These are phyloP conservation scores for Saturnia japonica DNA, from an alignment of 2,888 invertebrate genomes.

Conservation along the genomic window DNA sequence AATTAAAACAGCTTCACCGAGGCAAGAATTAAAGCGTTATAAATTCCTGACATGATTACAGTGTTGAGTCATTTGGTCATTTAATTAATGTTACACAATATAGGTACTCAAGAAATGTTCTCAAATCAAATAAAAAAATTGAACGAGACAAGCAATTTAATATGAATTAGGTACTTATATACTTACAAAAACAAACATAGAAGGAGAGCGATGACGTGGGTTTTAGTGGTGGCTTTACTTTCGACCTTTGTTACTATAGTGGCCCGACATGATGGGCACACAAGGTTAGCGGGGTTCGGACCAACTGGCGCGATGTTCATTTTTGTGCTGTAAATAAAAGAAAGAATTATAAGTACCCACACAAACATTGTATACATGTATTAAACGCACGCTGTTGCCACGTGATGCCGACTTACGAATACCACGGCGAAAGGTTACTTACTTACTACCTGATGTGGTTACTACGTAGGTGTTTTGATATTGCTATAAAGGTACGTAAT, in stretches of 20 bases:
- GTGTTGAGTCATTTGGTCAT: neutral
- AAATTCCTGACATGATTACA: neutral
- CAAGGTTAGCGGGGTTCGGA: slow-evolving; percentile 58
- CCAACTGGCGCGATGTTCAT: slow-evolving; percentile 48
- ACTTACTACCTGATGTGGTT: too few relatives aligned
- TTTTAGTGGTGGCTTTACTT: slow-evolving; percentile 66
- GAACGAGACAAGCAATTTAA: neutral
- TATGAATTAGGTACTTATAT: slow-evolving; percentile 5
- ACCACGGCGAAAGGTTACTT: neutral
- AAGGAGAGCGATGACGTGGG: slow-evolving; percentile 73
- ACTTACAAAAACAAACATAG: slow-evolving; percentile 57
- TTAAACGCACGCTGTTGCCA: neutral
- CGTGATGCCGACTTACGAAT: neutral
- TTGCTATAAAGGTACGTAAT: too few relatives aligned
- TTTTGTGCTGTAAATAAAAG: neutral
- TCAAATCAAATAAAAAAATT: neutral
- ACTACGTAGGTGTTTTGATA: too few relatives aligned
- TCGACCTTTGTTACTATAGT: slow-evolving; percentile 60
- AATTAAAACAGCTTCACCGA: neutral
- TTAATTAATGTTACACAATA: neutral
- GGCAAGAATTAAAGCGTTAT: neutral
- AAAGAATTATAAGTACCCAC: neutral
- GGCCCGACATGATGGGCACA: slow-evolving; percentile 73
- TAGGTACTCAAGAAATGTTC: neutral
- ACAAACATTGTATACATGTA: neutral